phyloP scores from a whole-genome alignment of 2,888 invertebrate species.

The Lithosia quadra region DNA sequence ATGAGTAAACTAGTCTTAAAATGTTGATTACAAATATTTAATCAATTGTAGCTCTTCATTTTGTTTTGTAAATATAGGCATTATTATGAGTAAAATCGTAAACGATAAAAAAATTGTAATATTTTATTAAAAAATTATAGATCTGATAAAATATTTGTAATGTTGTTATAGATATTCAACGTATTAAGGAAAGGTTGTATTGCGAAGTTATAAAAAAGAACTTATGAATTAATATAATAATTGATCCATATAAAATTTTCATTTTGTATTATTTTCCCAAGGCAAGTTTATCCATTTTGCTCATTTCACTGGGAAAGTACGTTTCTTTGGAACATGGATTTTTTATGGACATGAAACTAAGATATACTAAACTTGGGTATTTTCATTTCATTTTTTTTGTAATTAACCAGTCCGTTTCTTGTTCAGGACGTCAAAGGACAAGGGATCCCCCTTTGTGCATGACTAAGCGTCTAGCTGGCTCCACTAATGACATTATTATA shows the following conservation, averaged over 20 bases:
- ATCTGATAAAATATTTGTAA: neutral
- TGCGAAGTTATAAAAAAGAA: neutral
- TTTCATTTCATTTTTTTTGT: neutral
- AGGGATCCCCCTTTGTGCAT: constrained; percentile 26
- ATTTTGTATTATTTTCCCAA: neutral
- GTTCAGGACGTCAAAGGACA: constrained; percentile 12
- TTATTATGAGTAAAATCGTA: neutral
- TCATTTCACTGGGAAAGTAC: too few species aligned
- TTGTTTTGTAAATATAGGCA: neutral
- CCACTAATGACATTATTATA: constrained; percentile 41
- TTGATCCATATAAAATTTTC: neutral
- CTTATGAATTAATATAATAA: neutral
- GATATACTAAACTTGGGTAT: neutral
- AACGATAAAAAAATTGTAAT: neutral
- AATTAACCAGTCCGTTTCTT: constrained; percentile 8
- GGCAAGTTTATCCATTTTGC: too few species aligned
- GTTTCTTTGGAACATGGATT: too few species aligned
- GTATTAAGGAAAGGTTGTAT: neutral
- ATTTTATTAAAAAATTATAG: neutral
- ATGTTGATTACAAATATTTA: neutral
- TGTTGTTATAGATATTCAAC: neutral
- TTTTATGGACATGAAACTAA: too few species aligned
- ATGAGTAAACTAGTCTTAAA: neutral
- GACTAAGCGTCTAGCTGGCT: constrained; percentile 37
- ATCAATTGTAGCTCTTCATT: neutral